These are phyloP conservation scores for Anoura caudifer DNA, from an alignment of 2,113 vertebrate genomes.

Conservation along the genomic window DNA sequence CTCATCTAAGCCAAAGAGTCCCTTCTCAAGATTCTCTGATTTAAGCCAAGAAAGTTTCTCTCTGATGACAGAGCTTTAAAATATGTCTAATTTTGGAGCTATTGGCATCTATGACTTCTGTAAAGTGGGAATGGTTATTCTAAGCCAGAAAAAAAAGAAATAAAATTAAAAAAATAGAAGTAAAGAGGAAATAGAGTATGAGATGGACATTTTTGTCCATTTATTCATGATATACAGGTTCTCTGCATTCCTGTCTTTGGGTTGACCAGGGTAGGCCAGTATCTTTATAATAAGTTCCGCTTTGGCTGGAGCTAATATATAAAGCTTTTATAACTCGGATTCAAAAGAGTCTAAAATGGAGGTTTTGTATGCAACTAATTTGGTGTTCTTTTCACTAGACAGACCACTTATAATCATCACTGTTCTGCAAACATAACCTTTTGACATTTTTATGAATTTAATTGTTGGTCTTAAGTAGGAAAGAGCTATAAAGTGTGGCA, in stretches of 20 bases:
- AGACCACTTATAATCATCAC: not conserved
- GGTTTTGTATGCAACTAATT: not conserved
- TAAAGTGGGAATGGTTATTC: not conserved
- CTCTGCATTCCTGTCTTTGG: not conserved
- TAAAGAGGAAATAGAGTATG: not conserved
- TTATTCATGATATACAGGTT: not conserved
- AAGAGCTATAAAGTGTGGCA: not conserved
- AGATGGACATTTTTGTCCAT: not conserved
- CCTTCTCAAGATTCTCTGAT: not conserved
- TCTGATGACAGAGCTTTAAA: not conserved
- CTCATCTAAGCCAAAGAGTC: not conserved
- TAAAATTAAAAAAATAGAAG: not conserved
- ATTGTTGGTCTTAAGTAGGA: not conserved
- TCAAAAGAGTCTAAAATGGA: not conserved
- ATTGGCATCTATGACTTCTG: not conserved
- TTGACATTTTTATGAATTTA: not conserved
- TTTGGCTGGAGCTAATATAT: not conserved
- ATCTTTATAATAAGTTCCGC: not conserved
- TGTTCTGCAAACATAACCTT: not conserved
- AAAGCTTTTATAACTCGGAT: not conserved
- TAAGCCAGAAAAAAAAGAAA: not conserved
- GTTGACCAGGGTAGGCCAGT: not conserved
- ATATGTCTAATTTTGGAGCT: not conserved
- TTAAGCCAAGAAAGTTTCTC: not conserved
- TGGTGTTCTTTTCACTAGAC: not conserved